Base-by-base conservation (phyloP, 2,113 vertebrate genomes). In the Prinia subflava region DNA sequence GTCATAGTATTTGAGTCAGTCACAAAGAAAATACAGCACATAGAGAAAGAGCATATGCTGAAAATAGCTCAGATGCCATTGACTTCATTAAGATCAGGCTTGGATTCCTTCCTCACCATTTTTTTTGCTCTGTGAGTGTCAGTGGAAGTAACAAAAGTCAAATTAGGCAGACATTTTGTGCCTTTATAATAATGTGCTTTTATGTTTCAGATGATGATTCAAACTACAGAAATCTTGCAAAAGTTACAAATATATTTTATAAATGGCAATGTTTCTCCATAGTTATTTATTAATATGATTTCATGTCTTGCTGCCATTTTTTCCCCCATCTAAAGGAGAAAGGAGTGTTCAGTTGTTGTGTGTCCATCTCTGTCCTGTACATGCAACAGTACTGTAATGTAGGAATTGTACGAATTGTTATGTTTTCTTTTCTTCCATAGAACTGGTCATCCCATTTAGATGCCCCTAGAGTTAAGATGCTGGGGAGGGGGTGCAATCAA, bases 1-100 rank as follows among this genome's bases (percentile, higher is more conserved):
- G 57, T 96, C 62, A 50, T 19, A 86, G 53, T 83, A 88, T 94
- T 96, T 92, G 85, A 89, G 64, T 86, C 91, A 85, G 88, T 94
- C 87, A 83, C 88, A 92, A 96, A 94, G 82, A 89, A 97, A 97
- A 86, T 80, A 39, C 37, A 79, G 77, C 22, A 6, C 71, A 50
- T 2, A 55, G 91, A 88, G 94, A 95, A 95, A 94, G 35, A 87
- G 25, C 69, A 77, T 95, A 57, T 89, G 75, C 78, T 94, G 89
- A 77, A 95, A 97, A 93, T 95, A 84, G 77, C 87, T 95, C 59
- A 76, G 74, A 94, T 96, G 73, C 86, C 82, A 44, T 47, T 93
- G 89, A 73, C 59, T 95, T 94, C 78, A 64, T 89, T 86, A 71
- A 80, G 75, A 87, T 93, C 74, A 47, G 49, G 62, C 75, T 83